phyloP scores from a whole-genome alignment of 2,888 invertebrate species.

The Nymphalis c-album region DNA sequence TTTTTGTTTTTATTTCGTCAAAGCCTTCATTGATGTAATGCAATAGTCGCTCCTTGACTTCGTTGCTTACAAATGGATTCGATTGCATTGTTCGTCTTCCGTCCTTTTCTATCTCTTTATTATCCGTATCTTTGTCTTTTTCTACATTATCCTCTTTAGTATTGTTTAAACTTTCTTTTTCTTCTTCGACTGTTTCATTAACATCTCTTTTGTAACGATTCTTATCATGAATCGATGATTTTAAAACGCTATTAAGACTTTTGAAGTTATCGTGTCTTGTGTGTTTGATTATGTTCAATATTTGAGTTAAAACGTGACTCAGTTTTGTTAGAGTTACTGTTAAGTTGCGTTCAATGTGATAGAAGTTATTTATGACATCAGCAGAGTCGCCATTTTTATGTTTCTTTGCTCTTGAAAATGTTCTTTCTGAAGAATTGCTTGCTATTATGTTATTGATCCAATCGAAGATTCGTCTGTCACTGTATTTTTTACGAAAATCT shows the following conservation, averaged over 20 bases:
- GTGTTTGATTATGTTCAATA: constrained; percentile 19
- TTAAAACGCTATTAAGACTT: background rate
- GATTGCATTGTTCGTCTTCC: background rate
- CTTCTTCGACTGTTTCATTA: background rate
- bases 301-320: constrained; percentile 16
- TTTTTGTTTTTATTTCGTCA: constrained; percentile 46
- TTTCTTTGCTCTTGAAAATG: background rate
- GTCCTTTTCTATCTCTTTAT: background rate
- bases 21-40: constrained; percentile 48
- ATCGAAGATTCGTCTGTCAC: background rate
- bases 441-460: background rate
- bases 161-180: background rate
- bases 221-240: background rate
- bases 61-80: constrained; percentile 29
- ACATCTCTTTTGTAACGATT: constrained; percentile 17
- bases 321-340: constrained; percentile 30
- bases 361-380: constrained; percentile 28
- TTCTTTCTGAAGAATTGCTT: too few species aligned
- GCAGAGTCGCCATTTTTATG: constrained; percentile 19
- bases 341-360: constrained; percentile 28
- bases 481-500: too few species aligned
- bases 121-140: background rate
- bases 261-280: background rate
- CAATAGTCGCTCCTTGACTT: constrained; percentile 48
- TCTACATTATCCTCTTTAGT: background rate